Base-by-base conservation (phyloP, 2,888 invertebrate genomes). In the Notodonta ziczac region DNA sequence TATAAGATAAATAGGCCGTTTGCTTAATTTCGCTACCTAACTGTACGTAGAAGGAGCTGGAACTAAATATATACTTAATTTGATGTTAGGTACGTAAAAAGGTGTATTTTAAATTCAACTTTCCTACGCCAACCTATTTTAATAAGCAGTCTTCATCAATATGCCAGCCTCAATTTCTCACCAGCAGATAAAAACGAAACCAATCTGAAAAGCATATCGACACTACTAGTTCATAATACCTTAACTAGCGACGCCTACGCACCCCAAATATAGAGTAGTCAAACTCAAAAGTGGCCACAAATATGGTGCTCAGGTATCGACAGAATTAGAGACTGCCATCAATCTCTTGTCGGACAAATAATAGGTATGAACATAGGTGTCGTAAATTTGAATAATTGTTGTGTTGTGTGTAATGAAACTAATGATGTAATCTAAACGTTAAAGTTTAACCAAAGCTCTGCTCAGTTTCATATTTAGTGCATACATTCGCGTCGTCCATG, bases 271-370 rank as follows among this genome's bases (percentile, higher is more conserved):
- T 55, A 71, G 69, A 57, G 51, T 76, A 74, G 74, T 71, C 67
- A 68, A 67, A 58, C 9, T 54, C 56, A 63, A 56, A 67, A 54
- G 61, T 60, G 57, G 35, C 60, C 63, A 65, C 76, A 61, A 76
- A 72, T 66, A 72, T 67, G 67, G 76, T 70, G 62, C 68, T 66
- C 63, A 59, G 63, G 67, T 73, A 69, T 72, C 76, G 72, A 63
- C 61, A 62, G 66, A 72, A 75, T 73, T 69, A 75, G 67, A 71
- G 71, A 72, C 69, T 57, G 54, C 75, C 51, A 82, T 82, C 77
- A 81, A 82, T 82, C 79, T 78, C 69, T 56, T 76, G 79, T 75
- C 81, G 76, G 69, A 66, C 56, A 77, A 73, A 81, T 82, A 81
- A 78, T 67, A 72, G 77, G 72, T 66, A 69, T 78, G 73, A 76